Percentiles rank a stretch among this genome's conserved stretches.
These are phyloP conservation scores for Axis porcinus DNA, from an alignment of 2,113 vertebrate species.

Conservation along the genomic window DNA sequence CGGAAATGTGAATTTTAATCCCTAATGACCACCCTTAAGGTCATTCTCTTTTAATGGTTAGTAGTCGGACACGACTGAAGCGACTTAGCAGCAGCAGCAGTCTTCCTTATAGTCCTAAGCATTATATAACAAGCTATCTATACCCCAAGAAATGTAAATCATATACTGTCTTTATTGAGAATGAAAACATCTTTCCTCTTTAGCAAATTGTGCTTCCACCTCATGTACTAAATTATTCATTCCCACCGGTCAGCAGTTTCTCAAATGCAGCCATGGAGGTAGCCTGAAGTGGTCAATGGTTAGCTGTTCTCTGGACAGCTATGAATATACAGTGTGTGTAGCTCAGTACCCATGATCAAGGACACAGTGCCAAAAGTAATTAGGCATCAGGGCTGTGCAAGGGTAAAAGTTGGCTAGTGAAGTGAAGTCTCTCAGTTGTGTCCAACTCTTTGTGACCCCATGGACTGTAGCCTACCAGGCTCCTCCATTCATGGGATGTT, in stretches of 20 bases:
- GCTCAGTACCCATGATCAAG: background rate
- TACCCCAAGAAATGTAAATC: background rate
- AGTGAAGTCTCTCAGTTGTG: no score
- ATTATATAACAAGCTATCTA: background rate
- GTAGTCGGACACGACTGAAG: background rate
- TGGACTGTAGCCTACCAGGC: no score
- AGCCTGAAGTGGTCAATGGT: background rate
- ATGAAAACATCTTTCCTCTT: background rate
- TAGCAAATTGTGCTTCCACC: background rate
- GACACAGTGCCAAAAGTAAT: background rate
- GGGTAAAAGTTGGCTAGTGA: background rate
- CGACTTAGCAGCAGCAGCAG: no score
- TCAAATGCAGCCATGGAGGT: background rate
- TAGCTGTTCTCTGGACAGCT: background rate
- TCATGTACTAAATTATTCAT: background rate
- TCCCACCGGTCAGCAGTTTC: background rate
- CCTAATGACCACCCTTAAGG: background rate
- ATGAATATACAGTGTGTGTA: background rate
- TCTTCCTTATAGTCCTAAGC: background rate
- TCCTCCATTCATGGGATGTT: no score
- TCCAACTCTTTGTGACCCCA: no score
- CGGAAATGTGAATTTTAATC: background rate
- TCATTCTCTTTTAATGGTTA: background rate
- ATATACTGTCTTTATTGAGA: constrained; percentile 14
- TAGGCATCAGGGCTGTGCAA: background rate